phyloP scores from a whole-genome alignment of 92 coral and sea anemone genomes.

The Epizoanthus stellaris region DNA sequence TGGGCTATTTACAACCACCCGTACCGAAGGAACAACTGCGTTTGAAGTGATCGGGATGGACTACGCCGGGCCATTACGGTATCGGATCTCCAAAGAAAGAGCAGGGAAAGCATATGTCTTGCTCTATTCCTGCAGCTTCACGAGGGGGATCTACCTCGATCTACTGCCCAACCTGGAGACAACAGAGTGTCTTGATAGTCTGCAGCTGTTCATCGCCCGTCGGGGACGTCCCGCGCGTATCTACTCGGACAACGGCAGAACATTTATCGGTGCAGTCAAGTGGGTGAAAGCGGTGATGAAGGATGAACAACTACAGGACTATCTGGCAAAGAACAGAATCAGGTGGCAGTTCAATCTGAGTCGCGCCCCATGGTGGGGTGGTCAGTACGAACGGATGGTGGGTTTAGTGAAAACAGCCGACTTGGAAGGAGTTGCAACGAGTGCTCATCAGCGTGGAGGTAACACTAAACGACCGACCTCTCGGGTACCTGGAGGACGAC shows the following conservation, averaged over 20 bases:
- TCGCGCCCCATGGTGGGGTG: not conserved
- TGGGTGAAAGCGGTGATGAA: not conserved
- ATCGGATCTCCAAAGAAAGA: not conserved
- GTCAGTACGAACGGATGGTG: conserved; percentile 6
- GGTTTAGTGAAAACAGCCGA: not conserved
- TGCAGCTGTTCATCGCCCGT: not conserved
- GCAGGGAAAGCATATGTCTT: not conserved
- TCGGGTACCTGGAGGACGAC: no score
- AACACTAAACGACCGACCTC: no score
- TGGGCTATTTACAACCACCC: not conserved
- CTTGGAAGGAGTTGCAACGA: not conserved
- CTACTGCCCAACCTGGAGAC: not conserved
- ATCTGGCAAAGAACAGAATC: not conserved
- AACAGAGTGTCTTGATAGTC: not conserved
- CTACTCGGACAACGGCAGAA: not conserved
- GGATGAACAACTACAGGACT: not conserved
- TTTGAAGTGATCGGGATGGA: not conserved
- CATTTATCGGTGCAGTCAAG: conserved; percentile 1
- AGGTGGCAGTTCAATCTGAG: not conserved
- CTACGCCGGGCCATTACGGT: not conserved
- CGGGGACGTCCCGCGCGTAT: not conserved
- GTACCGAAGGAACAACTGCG: not conserved
- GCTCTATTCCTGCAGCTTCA: conserved; percentile 11
- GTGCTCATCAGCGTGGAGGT: not conserved
- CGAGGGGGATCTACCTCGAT: not conserved